Evolutionary conservation across 2,113 vertebrate species (phyloP).

Genomic region (Podarcis muralis): DNA sequence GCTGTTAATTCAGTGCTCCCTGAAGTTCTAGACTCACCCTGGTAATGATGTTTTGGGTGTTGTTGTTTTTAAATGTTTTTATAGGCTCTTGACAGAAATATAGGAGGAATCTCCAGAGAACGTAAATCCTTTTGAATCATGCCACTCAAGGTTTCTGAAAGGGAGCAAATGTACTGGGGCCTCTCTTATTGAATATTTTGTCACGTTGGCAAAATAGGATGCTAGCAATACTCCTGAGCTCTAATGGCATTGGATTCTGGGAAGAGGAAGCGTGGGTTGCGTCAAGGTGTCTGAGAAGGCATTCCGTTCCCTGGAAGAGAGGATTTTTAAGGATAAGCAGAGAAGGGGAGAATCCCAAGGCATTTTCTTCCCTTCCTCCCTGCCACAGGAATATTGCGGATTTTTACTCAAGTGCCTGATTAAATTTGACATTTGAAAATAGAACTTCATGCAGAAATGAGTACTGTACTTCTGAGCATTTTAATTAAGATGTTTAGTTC

Average conservation of each 20-base stretch:
- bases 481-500: conserved; percentile 84
- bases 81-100: conserved; percentile 57
- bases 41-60: conserved; percentile 8
- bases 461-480: conserved; percentile 75
- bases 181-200: background rate
- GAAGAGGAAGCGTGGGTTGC: background rate
- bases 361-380: conserved; percentile 11
- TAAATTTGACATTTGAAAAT: conserved; percentile 85
- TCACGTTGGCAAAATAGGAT: conserved; percentile 40
- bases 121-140: conserved; percentile 65
- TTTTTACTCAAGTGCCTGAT: conserved; percentile 78
- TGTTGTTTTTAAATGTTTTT: background rate
- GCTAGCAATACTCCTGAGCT: conserved; percentile 8
- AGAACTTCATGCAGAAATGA: conserved; percentile 76
- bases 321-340: conserved; percentile 6
- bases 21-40: conserved; percentile 10
- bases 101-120: conserved; percentile 60
- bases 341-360: conserved; percentile 44
- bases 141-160: conserved; percentile 62
- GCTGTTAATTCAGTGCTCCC: fast-evolving
- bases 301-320: background rate
- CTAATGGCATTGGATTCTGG: background rate
- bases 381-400: conserved; percentile 49
- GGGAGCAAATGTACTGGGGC: conserved; percentile 48
- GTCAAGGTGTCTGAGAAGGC: background rate